Evolutionary conservation across 2,888 invertebrate species (phyloP).

Genomic region (Nymphalis polychloros): DNA sequence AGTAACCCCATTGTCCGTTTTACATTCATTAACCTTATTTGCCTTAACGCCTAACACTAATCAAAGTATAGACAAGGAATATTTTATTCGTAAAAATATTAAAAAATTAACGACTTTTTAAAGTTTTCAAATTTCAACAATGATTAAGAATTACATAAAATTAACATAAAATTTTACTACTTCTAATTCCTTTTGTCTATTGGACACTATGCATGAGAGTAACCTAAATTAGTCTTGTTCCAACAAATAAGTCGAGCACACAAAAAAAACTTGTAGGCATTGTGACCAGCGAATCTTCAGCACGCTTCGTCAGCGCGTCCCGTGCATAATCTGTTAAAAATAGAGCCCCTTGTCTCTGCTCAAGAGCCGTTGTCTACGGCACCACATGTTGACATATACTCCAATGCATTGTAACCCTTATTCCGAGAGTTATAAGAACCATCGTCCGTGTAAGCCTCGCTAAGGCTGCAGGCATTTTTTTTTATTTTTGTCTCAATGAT

Average conservation of each 20-base stretch:
- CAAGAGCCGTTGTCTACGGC: conserved; percentile 52
- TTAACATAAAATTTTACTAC: conserved; percentile 8
- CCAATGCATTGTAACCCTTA: conserved; percentile 31
- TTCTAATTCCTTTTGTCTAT: conserved; percentile 13
- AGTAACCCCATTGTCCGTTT: neutral
- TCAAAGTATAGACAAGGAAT: too few species aligned
- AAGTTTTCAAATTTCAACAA: too few species aligned
- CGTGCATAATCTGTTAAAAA: conserved; percentile 76
- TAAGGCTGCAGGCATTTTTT: conserved; percentile 33
- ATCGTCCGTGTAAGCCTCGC: conserved; percentile 21
- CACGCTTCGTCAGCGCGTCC: conserved; percentile 51
- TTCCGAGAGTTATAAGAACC: conserved; percentile 21
- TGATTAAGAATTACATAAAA: too few species aligned
- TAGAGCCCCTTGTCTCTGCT: conserved; percentile 60
- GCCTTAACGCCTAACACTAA: neutral
- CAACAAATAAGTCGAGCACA: conserved; percentile 41
- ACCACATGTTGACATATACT: conserved; percentile 36
- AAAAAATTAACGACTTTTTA: too few species aligned
- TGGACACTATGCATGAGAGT: conserved; percentile 27
- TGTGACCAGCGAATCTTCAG: conserved; percentile 40
- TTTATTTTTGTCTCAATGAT: conserved; percentile 54
- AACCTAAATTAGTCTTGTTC: conserved; percentile 37
- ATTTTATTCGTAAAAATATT: too few species aligned
- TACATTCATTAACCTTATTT: neutral
- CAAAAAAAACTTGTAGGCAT: conserved; percentile 39